phyloP scores from a whole-genome alignment of 2,113 vertebrate genomes.

The Scalopus aquaticus region DNA sequence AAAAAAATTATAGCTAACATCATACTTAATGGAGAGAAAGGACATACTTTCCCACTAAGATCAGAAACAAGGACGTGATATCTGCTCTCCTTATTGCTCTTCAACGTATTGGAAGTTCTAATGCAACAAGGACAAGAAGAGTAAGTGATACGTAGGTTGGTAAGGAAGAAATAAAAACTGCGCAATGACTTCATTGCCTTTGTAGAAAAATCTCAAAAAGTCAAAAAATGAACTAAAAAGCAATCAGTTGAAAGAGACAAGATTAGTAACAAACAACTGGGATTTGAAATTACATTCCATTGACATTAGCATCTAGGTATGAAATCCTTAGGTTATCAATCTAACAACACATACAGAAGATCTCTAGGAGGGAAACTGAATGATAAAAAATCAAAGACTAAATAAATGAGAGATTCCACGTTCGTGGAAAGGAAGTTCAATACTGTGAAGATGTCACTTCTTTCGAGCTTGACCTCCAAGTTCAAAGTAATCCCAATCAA shows the following conservation, averaged over 20 bases:
- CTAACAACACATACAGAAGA: neutral
- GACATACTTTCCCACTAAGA: neutral
- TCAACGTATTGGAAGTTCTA: neutral
- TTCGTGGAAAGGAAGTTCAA: neutral
- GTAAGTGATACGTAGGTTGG: neutral
- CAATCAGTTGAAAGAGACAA: neutral
- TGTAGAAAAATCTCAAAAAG: neutral
- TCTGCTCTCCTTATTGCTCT: neutral
- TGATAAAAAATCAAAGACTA: slow-evolving; percentile 19
- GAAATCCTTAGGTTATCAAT: neutral
- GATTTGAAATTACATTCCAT: slow-evolving; percentile 11
- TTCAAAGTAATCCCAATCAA: neutral
- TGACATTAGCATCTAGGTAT: slow-evolving; percentile 7
- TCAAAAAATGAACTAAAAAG: neutral
- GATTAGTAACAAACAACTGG: neutral
- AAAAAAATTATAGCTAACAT: neutral
- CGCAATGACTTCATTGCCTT: neutral
- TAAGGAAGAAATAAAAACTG: neutral
- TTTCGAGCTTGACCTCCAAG: neutral
- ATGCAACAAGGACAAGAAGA: neutral
- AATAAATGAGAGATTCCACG: slow-evolving; percentile 14
- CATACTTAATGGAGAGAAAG: neutral
- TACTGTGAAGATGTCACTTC: slow-evolving; percentile 6
- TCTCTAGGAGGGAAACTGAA: neutral
- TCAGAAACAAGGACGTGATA: neutral